Evolutionary conservation across 2,797 vertebrate genomes (phyloP).

Genomic region (Pipistrellus pygmaeus): DNA sequence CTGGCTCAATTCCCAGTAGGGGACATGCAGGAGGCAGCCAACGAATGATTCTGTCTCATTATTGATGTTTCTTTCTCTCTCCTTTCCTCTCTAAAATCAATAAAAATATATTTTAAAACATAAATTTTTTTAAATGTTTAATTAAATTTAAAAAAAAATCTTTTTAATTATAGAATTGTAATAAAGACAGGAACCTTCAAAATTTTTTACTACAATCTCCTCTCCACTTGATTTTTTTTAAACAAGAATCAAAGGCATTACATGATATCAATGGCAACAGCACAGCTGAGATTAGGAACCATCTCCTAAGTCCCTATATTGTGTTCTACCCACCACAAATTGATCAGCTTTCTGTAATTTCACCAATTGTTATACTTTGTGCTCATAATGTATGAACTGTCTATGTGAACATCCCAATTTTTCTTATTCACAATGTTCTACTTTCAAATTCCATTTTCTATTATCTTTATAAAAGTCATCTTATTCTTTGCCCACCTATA

Average conservation of each 20-base stretch:
- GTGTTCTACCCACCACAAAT: conserved; percentile 6
- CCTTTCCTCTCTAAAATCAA: background rate
- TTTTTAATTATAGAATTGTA: background rate
- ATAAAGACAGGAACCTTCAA: background rate
- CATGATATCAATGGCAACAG: background rate
- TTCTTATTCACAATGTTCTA: conserved; percentile 29
- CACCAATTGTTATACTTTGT: conserved; percentile 41
- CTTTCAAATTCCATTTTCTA: conserved; percentile 62
- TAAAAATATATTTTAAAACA: background rate
- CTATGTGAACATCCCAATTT: background rate
- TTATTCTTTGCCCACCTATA: conserved; percentile 39
- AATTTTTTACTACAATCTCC: background rate
- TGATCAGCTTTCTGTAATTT: conserved; percentile 26
- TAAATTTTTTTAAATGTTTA: background rate
- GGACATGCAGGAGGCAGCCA: background rate
- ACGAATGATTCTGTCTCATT: background rate
- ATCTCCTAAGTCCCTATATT: background rate
- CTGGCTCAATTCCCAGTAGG: background rate
- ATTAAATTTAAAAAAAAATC: too few relatives aligned
- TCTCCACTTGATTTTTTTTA: background rate
- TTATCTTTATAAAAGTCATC: conserved; percentile 46
- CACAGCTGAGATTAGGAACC: background rate
- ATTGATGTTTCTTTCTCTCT: background rate
- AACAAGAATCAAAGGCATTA: background rate
- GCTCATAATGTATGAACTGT: background rate